Conservation (phyloP, 2,113 vertebrate genomes). For the Malurus alboscapulatus region DNA sequence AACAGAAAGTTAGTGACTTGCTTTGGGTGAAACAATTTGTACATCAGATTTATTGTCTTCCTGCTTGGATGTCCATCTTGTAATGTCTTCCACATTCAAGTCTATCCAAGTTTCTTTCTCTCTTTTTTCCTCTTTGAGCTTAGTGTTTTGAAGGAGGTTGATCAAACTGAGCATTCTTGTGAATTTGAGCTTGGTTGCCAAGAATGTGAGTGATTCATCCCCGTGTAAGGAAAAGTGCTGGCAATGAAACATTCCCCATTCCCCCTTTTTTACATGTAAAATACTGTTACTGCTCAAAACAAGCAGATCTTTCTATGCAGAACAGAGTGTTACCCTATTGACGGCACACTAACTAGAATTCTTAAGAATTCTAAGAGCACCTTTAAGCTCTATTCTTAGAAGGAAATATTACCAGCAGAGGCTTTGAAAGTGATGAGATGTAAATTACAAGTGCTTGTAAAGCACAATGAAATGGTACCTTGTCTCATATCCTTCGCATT, state of each 20-base stretch:
- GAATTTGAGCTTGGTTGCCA: conserved; percentile 57
- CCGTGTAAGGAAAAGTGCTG: conserved; percentile 43
- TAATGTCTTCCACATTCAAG: conserved; percentile 17
- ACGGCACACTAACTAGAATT: conserved; percentile 46
- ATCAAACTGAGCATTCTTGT: conserved; percentile 67
- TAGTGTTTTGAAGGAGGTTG: conserved; percentile 61
- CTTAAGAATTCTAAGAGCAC: conserved; percentile 64
- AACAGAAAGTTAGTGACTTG: neutral
- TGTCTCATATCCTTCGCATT: conserved; percentile 1
- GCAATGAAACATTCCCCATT: conserved; percentile 33
- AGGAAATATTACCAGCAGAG: conserved; percentile 30
- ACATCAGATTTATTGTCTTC: conserved; percentile 41
- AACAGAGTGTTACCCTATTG: conserved; percentile 38
- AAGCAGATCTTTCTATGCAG: conserved; percentile 40
- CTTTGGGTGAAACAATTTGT: conserved; percentile 24
- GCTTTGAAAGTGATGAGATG: neutral
- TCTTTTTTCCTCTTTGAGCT: conserved; percentile 17
- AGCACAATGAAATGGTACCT: conserved; percentile 12
- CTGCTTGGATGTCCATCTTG: conserved; percentile 30
- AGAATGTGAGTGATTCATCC: conserved; percentile 69
- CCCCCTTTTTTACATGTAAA: conserved; percentile 46
- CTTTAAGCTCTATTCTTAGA: conserved; percentile 42
- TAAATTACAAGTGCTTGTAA: neutral
- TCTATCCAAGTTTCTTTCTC: conserved; percentile 16
- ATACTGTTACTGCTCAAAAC: conserved; percentile 42